Percentiles rank a stretch among this genome's conserved stretches.
phyloP scores from a whole-genome alignment of 2,888 invertebrate genomes.

The Caenorhabditis macrosperma region DNA sequence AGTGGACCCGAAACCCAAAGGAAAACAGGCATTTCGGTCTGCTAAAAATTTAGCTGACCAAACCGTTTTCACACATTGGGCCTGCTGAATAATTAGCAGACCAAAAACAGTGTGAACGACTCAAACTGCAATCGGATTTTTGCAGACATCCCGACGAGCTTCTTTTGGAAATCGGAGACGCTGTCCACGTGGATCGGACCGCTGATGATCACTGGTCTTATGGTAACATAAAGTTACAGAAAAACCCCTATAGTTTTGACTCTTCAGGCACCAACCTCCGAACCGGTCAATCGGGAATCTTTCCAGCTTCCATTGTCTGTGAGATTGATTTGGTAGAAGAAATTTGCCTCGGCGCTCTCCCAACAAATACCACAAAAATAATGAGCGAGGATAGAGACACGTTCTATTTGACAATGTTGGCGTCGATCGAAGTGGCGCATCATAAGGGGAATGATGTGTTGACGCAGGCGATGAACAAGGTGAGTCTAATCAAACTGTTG shows the following conservation, averaged over 20 bases:
- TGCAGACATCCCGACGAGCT: constrained; percentile 84
- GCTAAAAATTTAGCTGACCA: constrained; percentile 1
- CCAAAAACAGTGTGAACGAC: background rate
- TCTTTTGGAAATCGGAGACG: constrained; percentile 96
- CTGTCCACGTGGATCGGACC: constrained; percentile 90
- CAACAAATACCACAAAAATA: constrained; percentile 66
- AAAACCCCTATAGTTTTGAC: background rate
- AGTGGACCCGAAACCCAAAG: too few relatives aligned
- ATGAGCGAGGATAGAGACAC: constrained; percentile 77
- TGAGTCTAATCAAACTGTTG: constrained; percentile 29
- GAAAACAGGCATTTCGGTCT: too few relatives aligned
- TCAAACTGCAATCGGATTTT: background rate
- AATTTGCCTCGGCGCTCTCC: constrained; percentile 83
- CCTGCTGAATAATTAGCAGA: background rate
- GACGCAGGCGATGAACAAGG: constrained; percentile 82
- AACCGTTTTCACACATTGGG: background rate
- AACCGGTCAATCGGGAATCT: constrained; percentile 93
- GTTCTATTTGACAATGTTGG: constrained; percentile 89
- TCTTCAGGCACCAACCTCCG: constrained; percentile 91
- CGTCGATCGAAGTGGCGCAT: constrained; percentile 94
- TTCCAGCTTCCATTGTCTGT: constrained; percentile 96
- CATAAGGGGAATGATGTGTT: constrained; percentile 96
- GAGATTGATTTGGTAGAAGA: constrained; percentile 97
- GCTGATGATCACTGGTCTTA: constrained; percentile 98
- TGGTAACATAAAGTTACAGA: constrained; percentile 84